A percentile compares a stretch with the other conserved stretches of the same genome.
phyloP scores from a whole-genome alignment of 2,797 vertebrate species.

The Sandelia bainsii region DNA sequence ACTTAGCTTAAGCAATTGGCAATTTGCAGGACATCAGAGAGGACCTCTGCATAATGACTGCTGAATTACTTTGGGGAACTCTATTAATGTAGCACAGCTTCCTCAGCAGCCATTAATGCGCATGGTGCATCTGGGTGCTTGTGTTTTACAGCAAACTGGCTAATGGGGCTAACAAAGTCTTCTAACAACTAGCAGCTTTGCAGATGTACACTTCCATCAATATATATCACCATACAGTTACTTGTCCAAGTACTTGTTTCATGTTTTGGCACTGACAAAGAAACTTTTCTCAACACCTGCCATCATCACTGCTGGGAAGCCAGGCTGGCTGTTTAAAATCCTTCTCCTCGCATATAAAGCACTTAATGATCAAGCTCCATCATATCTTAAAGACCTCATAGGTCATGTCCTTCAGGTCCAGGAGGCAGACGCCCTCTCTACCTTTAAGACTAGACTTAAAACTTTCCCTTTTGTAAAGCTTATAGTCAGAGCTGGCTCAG shows the following conservation, averaged over 20 bases:
- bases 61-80: conserved; percentile 62
- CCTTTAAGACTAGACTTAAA: no score
- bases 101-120: conserved; percentile 20
- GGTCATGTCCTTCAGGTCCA: no score
- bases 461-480: no score
- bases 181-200: neutral
- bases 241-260: no score
- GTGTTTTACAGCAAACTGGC: conserved; percentile 15
- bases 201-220: neutral
- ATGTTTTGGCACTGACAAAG: neutral
- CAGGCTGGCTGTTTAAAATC: no score
- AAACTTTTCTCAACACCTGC: neutral
- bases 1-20: conserved; percentile 55
- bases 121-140: neutral
- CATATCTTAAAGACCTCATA: no score
- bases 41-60: conserved; percentile 66
- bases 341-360: no score
- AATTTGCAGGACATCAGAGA: conserved; percentile 67
- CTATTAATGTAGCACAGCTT: conserved; percentile 49
- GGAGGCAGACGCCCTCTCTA: no score
- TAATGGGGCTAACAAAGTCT: conserved; percentile 10
- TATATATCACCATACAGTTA: neutral
- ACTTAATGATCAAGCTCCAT: no score
- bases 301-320: neutral
- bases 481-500: no score